Evolutionary conservation across 2,888 invertebrate species (phyloP).

Genomic region (Amiota mariae): DNA sequence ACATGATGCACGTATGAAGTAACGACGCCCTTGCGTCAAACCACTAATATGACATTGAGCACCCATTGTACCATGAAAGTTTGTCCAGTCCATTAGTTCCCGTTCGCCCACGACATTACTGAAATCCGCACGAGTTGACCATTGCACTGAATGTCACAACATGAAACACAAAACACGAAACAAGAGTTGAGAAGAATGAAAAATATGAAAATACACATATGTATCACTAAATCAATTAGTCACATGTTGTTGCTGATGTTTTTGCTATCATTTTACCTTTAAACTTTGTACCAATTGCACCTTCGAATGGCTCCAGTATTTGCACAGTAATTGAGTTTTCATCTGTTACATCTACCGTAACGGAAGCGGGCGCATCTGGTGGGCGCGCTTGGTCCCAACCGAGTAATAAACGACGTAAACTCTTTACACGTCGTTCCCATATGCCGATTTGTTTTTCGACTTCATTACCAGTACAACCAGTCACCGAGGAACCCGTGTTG

Average conservation of each 20-base stretch:
- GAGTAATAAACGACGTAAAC: conserved; percentile 80
- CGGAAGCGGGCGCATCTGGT: conserved; percentile 87
- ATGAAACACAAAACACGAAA: conserved; percentile 21
- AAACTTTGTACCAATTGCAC: conserved; percentile 90
- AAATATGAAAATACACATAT: too few relatives aligned
- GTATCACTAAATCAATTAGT: conserved; percentile 12
- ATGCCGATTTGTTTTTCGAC: conserved; percentile 88
- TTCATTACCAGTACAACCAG: conserved; percentile 83
- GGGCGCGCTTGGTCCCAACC: conserved; percentile 91
- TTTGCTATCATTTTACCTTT: conserved; percentile 78
- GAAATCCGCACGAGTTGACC: conserved; percentile 92
- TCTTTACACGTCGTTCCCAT: conserved; percentile 83
- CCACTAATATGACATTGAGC: conserved; percentile 77
- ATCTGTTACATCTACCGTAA: conserved; percentile 80
- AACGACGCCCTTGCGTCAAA: conserved; percentile 87
- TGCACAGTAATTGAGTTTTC: conserved; percentile 78
- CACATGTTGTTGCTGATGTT: not conserved
- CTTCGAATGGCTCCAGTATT: conserved; percentile 84
- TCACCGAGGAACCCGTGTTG: conserved; percentile 75
- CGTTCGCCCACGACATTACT: conserved; percentile 85
- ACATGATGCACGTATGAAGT: conserved; percentile 92
- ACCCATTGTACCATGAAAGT: conserved; percentile 73
- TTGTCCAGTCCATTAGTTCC: conserved; percentile 80
- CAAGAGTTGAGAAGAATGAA: too few relatives aligned
- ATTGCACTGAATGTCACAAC: conserved; percentile 83